A percentile compares a stretch with the other conserved stretches of the same genome.
Conservation (phyloP, 2,888 invertebrate genomes). For the Cephus runcator region DNA sequence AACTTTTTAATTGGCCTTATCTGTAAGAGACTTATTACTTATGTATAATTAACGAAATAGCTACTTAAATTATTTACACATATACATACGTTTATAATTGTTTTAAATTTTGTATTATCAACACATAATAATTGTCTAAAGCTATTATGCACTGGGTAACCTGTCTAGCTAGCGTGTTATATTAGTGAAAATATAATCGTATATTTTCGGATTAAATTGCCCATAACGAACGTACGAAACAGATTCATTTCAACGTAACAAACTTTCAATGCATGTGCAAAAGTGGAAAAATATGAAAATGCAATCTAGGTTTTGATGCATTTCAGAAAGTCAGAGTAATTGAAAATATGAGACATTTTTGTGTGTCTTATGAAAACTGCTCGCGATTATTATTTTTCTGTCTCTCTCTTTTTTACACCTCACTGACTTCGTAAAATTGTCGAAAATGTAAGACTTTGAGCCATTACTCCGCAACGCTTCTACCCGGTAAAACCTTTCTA, state of each 20-base stretch:
- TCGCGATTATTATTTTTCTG: conserved; percentile 3
- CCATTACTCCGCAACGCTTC: conserved; percentile 9
- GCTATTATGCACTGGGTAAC: conserved; percentile 40
- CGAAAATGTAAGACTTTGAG: conserved; percentile 19
- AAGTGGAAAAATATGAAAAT: conserved; percentile 23
- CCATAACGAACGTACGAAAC: conserved; percentile 19
- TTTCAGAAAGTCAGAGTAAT: conserved; percentile 14
- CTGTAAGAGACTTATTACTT: conserved; percentile 7
- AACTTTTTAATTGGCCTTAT: background rate
- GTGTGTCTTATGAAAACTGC: conserved; percentile 7
- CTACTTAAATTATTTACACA: conserved; percentile 41
- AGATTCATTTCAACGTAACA: conserved; percentile 14
- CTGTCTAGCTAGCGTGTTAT: conserved; percentile 26
- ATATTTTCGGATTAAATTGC: conserved; percentile 34
- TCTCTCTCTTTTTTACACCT: conserved; percentile 9
- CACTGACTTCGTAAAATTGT: conserved; percentile 11
- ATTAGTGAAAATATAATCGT: conserved; percentile 22
- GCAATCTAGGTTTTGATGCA: conserved; percentile 10
- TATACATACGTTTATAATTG: conserved; percentile 29
- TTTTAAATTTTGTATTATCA: conserved; percentile 27
- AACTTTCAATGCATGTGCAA: conserved; percentile 20
- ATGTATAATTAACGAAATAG: conserved; percentile 12
- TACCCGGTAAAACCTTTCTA: conserved; percentile 6
- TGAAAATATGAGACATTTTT: conserved; percentile 7
- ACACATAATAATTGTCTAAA: conserved; percentile 26